Evolutionary conservation across 2,797 vertebrate genomes (phyloP).

Genomic region (Perodicticus potto): DNA sequence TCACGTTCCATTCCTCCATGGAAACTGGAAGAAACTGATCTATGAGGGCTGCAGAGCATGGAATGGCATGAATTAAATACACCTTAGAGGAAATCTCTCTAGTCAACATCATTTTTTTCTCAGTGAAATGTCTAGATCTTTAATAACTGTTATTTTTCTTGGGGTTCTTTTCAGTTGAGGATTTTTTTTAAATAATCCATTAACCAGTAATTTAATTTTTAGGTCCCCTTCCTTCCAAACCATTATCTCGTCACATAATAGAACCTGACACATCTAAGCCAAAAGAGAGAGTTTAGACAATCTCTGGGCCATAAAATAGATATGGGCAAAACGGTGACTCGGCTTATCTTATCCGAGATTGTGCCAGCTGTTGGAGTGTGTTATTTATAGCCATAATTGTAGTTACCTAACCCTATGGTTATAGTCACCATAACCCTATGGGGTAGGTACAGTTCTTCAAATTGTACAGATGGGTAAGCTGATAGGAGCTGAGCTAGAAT

Average conservation of each 20-base stretch:
- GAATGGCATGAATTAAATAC: constrained; percentile 52
- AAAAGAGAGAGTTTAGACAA: neutral
- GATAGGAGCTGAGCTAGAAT: constrained; percentile 13
- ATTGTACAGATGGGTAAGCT: neutral
- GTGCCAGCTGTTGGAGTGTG: neutral
- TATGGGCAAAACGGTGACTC: neutral
- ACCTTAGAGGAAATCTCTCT: constrained; percentile 62
- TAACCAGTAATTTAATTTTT: constrained; percentile 68
- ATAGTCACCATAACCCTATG: neutral
- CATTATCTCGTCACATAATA: constrained; percentile 45
- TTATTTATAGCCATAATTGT: neutral
- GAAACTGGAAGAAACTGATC: constrained; percentile 57
- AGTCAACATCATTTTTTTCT: constrained; percentile 54
- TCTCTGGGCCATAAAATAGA: neutral
- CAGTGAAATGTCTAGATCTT: constrained; percentile 46
- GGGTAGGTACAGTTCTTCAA: neutral
- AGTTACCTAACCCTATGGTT: no score
- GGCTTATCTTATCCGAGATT: neutral
- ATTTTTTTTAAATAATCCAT: constrained; percentile 61
- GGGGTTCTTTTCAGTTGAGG: constrained; percentile 51
- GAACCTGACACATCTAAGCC: neutral
- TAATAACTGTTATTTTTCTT: constrained; percentile 68
- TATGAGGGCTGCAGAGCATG: neutral
- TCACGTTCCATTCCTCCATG: constrained; percentile 40
- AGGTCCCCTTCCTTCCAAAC: constrained; percentile 31